These are phyloP conservation scores for Lycaon pictus DNA, from an alignment of 2,113 vertebrate genomes.

Conservation along the genomic window DNA sequence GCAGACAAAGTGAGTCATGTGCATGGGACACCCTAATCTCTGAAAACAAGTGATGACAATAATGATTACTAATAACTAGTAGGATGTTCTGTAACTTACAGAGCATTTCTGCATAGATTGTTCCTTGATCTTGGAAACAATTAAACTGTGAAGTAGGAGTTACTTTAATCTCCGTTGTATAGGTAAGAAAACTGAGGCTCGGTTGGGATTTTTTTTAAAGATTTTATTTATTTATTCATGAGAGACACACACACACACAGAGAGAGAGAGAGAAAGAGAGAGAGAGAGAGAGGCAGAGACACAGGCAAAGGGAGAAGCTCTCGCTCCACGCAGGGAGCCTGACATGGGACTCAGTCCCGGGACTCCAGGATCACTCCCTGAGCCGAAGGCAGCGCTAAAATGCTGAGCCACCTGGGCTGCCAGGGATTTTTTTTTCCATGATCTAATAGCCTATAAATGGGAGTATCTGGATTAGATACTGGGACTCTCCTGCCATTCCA, in stretches of 20 bases:
- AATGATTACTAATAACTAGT: not conserved
- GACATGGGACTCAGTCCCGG: no score
- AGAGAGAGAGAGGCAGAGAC: no score
- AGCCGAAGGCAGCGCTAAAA: no score
- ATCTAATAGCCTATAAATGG: not conserved
- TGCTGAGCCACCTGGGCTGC: no score
- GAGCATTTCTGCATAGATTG: not conserved
- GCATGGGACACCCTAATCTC: not conserved
- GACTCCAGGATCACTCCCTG: no score
- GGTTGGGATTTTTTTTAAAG: not conserved
- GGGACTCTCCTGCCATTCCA: not conserved
- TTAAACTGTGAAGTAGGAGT: not conserved
- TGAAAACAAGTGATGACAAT: not conserved
- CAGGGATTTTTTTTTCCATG: not conserved
- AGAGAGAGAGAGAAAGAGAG: no score
- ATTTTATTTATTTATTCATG: no score
- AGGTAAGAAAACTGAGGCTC: not conserved
- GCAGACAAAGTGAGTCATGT: not conserved
- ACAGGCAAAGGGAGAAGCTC: no score
- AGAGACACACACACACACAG: no score
- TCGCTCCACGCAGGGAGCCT: no score
- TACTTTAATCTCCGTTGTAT: not conserved
- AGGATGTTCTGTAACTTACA: not conserved
- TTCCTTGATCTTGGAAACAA: not conserved
- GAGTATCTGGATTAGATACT: not conserved